Base-by-base conservation (phyloP, 2,888 invertebrate genomes). In the Epirrhoe alternata region DNA sequence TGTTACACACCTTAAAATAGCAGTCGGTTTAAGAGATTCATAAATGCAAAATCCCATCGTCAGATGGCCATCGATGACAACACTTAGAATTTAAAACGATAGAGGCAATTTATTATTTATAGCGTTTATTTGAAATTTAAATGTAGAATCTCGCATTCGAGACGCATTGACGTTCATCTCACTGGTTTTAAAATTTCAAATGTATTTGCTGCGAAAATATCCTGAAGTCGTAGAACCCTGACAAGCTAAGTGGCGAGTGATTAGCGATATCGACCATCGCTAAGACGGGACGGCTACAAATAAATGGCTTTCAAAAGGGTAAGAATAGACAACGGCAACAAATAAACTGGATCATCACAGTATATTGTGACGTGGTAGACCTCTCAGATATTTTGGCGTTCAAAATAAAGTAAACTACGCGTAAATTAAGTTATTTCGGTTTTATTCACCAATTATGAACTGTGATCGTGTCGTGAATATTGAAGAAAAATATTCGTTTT, bases 71-170 rank as follows among this genome's bases (percentile, higher is more conserved):
- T 51, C 52, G 45, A 35, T 30, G 16, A 7, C n/a, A n/a, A n/a
- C 45, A 33, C 17, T 47, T 57, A 24, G 17, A 57, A 52, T 35
- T 53, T 50, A 6, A 24, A 54, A 53, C 14, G 35, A 47, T 31
- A 33, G 30, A 16, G 30, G 38, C n/a, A 54, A 54, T 49, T 54
- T 61, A 54, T 57, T 63, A 84, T 79, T 31, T 81, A 82, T 82
- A 81, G 80, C 68, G 77, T 77, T 74, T 68, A 83, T 86, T 85
- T 84, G 67, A 82, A 86, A 82, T 84, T 85, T 68, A 78, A 80
- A 86, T 81, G 31, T 61, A 61, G 72, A 74, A 80, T 80, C 76
- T 74, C 72, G 70, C 73, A 82, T 82, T 75, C 77, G 78, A 67
- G 76, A 80, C 76, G 74, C 79, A 75, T 74, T 81, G 79, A 82